Evolutionary conservation across 2,888 invertebrate species (phyloP).

Genomic region (Habroteleia sp.): DNA sequence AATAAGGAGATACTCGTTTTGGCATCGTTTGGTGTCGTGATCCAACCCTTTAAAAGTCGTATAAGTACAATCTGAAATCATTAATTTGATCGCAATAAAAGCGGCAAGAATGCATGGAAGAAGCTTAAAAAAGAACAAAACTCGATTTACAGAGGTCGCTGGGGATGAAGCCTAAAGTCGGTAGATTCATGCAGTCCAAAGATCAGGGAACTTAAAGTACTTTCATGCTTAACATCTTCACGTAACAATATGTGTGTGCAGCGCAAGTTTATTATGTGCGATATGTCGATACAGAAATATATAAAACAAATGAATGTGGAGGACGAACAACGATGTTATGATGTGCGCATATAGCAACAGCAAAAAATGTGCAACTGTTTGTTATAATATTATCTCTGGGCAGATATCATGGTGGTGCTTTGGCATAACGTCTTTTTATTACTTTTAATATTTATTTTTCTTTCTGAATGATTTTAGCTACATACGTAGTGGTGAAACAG

Average conservation of each 20-base stretch:
- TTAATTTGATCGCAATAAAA: constrained; percentile 35
- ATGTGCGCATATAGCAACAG: constrained; percentile 52
- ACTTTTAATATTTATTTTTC: not conserved
- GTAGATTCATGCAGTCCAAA: constrained; percentile 80
- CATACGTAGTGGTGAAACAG: constrained; percentile 60
- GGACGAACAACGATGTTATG: constrained; percentile 28
- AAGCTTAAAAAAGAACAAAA: constrained; percentile 60
- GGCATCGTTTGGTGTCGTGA: not conserved
- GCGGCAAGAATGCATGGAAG: constrained; percentile 59
- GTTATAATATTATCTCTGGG: not conserved
- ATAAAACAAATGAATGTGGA: constrained; percentile 7
- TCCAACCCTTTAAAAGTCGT: constrained; percentile 5
- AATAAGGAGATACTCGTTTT: not conserved
- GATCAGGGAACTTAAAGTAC: constrained; percentile 68
- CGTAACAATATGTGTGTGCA: constrained; percentile 43
- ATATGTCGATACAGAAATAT: constrained; percentile 39
- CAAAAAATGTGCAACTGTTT: constrained; percentile 60
- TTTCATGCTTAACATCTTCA: constrained; percentile 46
- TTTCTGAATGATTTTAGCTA: constrained; percentile 29
- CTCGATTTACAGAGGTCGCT: constrained; percentile 49
- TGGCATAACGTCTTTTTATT: no score
- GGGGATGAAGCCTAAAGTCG: constrained; percentile 77
- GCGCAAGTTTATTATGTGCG: constrained; percentile 43
- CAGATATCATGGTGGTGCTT: not conserved
- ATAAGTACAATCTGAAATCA: constrained; percentile 18